A percentile compares a stretch with the other conserved stretches of the same genome.
Evolutionary conservation across 2,797 vertebrate species (phyloP).

Genomic region (Danio choprae): DNA sequence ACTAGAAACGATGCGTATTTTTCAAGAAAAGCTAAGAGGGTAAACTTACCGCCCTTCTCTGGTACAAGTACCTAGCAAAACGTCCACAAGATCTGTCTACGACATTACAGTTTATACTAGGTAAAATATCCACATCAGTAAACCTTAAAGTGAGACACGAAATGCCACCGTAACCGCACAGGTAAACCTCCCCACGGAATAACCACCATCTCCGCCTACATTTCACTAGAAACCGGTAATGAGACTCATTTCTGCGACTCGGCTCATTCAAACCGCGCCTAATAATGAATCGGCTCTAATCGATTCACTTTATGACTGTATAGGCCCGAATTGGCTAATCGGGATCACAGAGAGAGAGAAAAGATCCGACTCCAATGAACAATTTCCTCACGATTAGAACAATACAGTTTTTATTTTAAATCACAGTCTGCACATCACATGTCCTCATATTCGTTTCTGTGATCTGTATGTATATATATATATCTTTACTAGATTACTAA

Average conservation of each 20-base stretch:
- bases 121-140: background rate
- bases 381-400: background rate
- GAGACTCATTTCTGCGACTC: background rate
- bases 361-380: background rate
- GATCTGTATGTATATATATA: too few species aligned
- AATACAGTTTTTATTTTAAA: background rate
- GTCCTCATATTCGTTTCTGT: background rate
- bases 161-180: background rate
- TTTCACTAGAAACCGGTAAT: background rate
- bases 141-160: background rate
- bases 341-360: background rate
- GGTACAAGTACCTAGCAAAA: background rate
- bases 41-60: slow-evolving; percentile 16
- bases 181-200: background rate
- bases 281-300: background rate
- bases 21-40: background rate
- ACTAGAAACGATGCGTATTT: background rate
- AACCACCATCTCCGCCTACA: background rate
- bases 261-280: slow-evolving; percentile 2
- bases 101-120: background rate
- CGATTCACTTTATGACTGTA: background rate
- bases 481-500: background rate
- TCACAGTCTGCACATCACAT: background rate
- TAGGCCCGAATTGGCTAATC: too few species aligned
- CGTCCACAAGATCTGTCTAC: background rate